Base-by-base conservation (phyloP, 2,888 invertebrate genomes). In the Tetragnatha montana region DNA sequence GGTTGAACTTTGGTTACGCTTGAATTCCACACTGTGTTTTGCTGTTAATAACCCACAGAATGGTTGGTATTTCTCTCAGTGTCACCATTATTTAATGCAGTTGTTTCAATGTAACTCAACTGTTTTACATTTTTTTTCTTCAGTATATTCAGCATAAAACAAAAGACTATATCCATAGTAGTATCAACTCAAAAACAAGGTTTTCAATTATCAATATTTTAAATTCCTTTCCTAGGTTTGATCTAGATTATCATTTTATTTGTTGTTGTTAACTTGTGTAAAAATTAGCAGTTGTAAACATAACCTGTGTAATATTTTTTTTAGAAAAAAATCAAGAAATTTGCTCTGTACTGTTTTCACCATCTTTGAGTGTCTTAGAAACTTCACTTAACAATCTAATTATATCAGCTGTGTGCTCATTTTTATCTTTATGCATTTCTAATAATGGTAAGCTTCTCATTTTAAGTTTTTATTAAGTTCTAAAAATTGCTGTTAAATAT, bases 41-140 rank as follows among this genome's bases (percentile, higher is more conserved):
- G 79, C 83, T 74, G 88, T 88, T 68, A 88, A 88, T 69, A 88
- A 88, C 68, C 88, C 88, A 14, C 71, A 83, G n/a, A 78, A 88
- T 88, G 83, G 87, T 87, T 69, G 17, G 50, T 21, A 60, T 22
- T 21, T 19, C 21, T 19, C 21, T 22, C 22, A 12, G 73, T 73
- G 19, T 19, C 22, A n/a, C n/a, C n/a, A n/a, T n/a, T 35, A 4
- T 35, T 2, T 35, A 35, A 2, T 35, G 1, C 2, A 35, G 35
- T 35, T 35, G 2, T 35, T 35, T 35, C 35, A 35, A 35, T 35
- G 4, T 35, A 35, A 35, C 35, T 35, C 35, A 35, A 35, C 35
- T 35, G 35, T 35, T 35, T 35, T 35, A 35, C n/a, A 35, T 35
- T 35, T 35, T 35, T 4, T 35, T 35, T 35, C 4, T 35, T 35